A percentile compares a stretch with the other conserved stretches of the same genome.
These are phyloP conservation scores for Babyrousa celebensis DNA, from an alignment of 2,797 vertebrate genomes.

Conservation along the genomic window DNA sequence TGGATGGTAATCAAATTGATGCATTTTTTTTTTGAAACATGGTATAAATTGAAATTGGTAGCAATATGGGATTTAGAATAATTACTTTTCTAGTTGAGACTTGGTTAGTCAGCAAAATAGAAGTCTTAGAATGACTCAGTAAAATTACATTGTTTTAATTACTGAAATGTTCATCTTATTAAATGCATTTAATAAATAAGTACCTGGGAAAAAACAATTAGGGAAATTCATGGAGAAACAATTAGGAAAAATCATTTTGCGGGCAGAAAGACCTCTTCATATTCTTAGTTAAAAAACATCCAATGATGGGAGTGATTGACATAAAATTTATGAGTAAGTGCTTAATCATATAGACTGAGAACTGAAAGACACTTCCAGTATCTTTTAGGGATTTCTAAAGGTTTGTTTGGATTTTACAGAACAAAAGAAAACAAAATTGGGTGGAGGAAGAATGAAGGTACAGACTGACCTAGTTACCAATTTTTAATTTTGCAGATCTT, in stretches of 20 bases:
- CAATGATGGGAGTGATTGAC: not conserved
- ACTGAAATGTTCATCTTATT: not conserved
- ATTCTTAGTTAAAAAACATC: not conserved
- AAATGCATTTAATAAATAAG: not conserved
- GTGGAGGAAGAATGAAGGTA: not conserved
- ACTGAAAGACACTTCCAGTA: not conserved
- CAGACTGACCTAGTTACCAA: not conserved
- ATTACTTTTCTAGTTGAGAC: not conserved
- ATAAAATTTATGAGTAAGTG: not conserved
- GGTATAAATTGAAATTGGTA: not conserved
- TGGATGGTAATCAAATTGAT: not conserved
- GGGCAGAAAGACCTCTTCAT: not conserved
- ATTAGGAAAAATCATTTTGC: not conserved
- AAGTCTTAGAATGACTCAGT: not conserved
- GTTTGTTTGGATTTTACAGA: slow-evolving; percentile 21
- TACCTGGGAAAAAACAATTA: not conserved
- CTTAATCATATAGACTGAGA: not conserved
- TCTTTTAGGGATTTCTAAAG: not conserved
- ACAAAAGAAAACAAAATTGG: not conserved
- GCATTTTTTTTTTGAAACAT: not conserved
- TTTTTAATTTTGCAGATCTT: not conserved
- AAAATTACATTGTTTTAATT: not conserved
- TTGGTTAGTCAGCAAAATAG: not conserved
- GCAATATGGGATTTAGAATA: not conserved
- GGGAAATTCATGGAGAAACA: not conserved